Evolutionary conservation across 2,888 invertebrate genomes (phyloP), one percentile per base, ranked within the genome.

Genomic region (Aphidoletes aphidimyza): DNA sequence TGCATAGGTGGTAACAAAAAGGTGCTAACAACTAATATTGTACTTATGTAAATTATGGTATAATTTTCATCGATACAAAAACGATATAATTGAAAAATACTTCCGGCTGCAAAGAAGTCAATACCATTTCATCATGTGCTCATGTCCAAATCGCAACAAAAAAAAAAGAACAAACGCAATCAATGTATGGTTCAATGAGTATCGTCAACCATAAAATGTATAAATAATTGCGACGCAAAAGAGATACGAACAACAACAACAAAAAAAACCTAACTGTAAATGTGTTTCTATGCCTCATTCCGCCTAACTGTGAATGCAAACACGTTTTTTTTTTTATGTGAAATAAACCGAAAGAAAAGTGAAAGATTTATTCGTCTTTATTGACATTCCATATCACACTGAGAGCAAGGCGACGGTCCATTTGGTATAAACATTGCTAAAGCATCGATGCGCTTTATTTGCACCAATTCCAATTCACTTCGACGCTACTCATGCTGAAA

Each of bases 311-410:
- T 22, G 17, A 26, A 54, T 14, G 11, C 2, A 69, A 69, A 69
- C 69, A 30, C 11, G 69, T 69, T 69, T 69, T 30, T n/a, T n/a
- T n/a, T n/a, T n/a, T n/a, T n/a, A n/a, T 14, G 69, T 30, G 30
- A 30, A 69, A 14, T 11, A 69, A 30, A 69, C 17, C 26, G 22
- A 54, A 69, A 30, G 30, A 69, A 69, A 69, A 30, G 26, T 26
- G 30, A 69, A 69, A 30, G 6, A 69, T 69, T 69, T 69, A 69
- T 69, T 69, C 34, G 11, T 69, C 69, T 69, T 69, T 69, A 69
- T 30, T 69, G 69, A 69, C 69, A 69, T 69, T 69, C 14, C 14
- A 30, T 14, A n/a, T 9, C 69, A 30, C 69, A 22, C 22, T 22
- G n/a, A 47, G 19, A 47, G 47, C 9, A 17, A 47, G 9, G 47